Base-by-base conservation (phyloP, 2,797 vertebrate genomes). In the Arremon aurantiirostris region DNA sequence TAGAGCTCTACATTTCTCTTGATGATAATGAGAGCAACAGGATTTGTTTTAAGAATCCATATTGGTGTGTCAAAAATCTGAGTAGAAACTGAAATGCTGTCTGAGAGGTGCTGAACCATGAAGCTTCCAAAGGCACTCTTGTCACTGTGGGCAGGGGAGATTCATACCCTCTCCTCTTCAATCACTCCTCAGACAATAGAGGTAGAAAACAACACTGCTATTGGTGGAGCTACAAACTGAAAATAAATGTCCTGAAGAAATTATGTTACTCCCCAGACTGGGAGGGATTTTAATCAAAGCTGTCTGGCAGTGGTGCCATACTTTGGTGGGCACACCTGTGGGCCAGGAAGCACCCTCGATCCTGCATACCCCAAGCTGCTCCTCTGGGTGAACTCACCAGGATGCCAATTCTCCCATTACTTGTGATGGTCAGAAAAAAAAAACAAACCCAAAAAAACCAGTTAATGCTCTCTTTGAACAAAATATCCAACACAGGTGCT, bases 331-430 rank as follows among this genome's bases (percentile, higher is more conserved):
- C 9, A 17, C 8, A 11, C 5, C 8, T 30, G 8, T 17, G 20
- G 20, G 21, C 4, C 16, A 16, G 21, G 32, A 35, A 82, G 19
- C 14, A 47, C 14, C 4, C 9, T 82, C 0, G 0, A 4, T 49
- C 30, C 34, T 20, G 11, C 27, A 42, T 0, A 2, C 2, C 19
- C 44, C 20, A 21, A 27, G 15, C 4, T 76, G 12, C 6, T 21
- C 6, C 23, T 53, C 24, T 2, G 3, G 20, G 8, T 2, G 0
- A 66, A 15, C 37, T 37, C 24, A 44, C 11, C 17, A 64, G 39
- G 28, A 61, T 44, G 16, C 49, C 24, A 28, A 42, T n/a, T 46
- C 14, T 52, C 9, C 14, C 28, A 27, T 11, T 15, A 55, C 8
- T 49, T 8, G 3, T 10, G 9, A 26, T 5, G 63, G 24, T 3